Percentiles rank a stretch among this genome's conserved stretches.
Evolutionary conservation across 2,113 vertebrate species (phyloP).

Genomic region (Helogale parvula): DNA sequence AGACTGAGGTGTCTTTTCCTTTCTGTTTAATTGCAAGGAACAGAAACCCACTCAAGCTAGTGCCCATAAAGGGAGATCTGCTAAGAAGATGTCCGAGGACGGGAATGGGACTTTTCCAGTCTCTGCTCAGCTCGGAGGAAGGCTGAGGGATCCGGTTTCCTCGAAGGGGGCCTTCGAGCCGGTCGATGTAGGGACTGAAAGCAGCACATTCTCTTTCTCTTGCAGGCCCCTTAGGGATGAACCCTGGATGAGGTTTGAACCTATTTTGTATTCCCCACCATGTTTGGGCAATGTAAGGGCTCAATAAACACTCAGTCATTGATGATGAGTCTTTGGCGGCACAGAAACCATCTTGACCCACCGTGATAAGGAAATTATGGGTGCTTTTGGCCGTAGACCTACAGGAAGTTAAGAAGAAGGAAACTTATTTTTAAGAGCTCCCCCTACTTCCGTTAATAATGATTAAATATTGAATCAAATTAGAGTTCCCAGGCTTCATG

Average conservation of each 20-base stretch:
- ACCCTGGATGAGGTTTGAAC: background rate
- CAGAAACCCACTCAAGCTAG: background rate
- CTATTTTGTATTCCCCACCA: background rate
- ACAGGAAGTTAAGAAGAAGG: constrained; percentile 13
- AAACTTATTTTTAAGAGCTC: constrained; percentile 27
- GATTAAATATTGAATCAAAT: background rate
- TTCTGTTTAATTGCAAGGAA: constrained; percentile 30
- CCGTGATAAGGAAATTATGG: background rate
- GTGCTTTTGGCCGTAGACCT: background rate
- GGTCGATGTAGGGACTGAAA: background rate
- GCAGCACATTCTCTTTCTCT: background rate
- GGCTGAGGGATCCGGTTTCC: rapidly evolving
- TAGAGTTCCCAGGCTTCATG: background rate
- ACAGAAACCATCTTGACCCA: background rate
- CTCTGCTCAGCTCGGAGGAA: background rate
- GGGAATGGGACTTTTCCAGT: background rate
- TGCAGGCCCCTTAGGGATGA: background rate
- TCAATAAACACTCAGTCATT: background rate
- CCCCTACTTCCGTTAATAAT: background rate
- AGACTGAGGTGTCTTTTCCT: constrained; percentile 12
- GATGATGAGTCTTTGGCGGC: background rate
- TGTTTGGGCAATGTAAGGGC: background rate
- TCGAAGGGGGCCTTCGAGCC: background rate
- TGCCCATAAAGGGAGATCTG: background rate
- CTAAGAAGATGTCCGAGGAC: background rate